These are phyloP conservation scores for Drosophila sucinea DNA, from an alignment of 1,140 invertebrate genomes.

Conservation along the genomic window DNA sequence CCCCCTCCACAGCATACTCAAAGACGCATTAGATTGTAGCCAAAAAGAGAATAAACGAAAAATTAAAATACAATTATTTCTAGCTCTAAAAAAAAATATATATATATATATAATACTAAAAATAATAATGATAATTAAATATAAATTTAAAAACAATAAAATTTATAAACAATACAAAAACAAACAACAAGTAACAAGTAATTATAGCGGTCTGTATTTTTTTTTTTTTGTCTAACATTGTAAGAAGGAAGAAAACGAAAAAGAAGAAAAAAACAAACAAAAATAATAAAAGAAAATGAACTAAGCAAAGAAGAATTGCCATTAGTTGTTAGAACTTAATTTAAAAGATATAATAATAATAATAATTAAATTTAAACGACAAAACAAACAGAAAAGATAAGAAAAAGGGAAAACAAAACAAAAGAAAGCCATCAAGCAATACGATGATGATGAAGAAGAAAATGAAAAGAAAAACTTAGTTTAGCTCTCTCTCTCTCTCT, in stretches of 20 bases:
- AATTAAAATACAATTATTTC: conserved; percentile 60
- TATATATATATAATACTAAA: neutral
- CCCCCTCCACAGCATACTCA: conserved; percentile 54
- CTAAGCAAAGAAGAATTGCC: conserved; percentile 52
- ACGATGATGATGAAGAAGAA: neutral
- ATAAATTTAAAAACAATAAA: conserved; percentile 54
- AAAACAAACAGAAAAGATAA: neutral
- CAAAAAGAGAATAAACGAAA: conserved; percentile 21
- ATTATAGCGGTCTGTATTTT: conserved; percentile 72
- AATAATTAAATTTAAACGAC: conserved; percentile 23
- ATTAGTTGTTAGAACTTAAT: conserved; percentile 74
- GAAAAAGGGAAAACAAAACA: neutral
- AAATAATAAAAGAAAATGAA: conserved; percentile 56
- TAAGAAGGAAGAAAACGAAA: conserved; percentile 42
- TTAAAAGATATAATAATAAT: conserved; percentile 31
- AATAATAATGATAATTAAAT: conserved; percentile 64
- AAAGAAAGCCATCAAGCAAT: conserved; percentile 5
- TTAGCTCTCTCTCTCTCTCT: conserved; percentile 43
- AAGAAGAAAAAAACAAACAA: conserved; percentile 44
- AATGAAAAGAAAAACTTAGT: conserved; percentile 33
- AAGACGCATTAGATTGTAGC: conserved; percentile 68
- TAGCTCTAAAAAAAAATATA: conserved; percentile 24
- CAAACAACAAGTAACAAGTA: conserved; percentile 52
- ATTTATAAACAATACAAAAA: conserved; percentile 15
- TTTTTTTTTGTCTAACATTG: conserved; percentile 42